phyloP scores from a whole-genome alignment of 2,113 vertebrate genomes.

The Takifugu bimaculatus region DNA sequence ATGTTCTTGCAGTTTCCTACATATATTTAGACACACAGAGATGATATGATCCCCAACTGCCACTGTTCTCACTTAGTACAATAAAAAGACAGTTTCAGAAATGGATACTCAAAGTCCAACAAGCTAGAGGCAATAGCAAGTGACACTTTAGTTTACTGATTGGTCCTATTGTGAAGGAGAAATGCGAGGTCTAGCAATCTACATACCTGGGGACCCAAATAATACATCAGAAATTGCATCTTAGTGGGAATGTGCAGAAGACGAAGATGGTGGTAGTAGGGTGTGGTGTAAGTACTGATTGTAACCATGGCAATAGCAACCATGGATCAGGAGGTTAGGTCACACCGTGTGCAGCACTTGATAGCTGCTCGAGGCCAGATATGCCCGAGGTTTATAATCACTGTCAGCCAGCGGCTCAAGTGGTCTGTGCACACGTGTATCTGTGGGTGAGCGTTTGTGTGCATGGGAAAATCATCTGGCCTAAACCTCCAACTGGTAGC shows the following conservation, averaged over 20 bases:
- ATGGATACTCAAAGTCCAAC: too few species aligned
- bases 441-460: constrained; percentile 31
- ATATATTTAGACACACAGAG: not conserved
- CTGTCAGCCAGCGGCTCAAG: constrained; percentile 53
- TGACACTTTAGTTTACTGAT: constrained; percentile 40
- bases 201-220: constrained; percentile 24
- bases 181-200: constrained; percentile 19
- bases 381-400: constrained; percentile 59
- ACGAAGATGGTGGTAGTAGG: constrained; percentile 2
- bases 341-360: constrained; percentile 38
- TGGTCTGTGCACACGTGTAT: constrained; percentile 31
- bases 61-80: not conserved
- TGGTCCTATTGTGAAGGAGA: constrained; percentile 38
- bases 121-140: too few species aligned
- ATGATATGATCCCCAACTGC: not conserved
- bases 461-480: constrained; percentile 62
- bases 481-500: constrained; percentile 62
- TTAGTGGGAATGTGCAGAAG: constrained; percentile 30
- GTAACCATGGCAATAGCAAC: constrained; percentile 61
- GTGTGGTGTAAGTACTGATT: constrained; percentile 36
- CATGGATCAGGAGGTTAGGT: constrained; percentile 59
- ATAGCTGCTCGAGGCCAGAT: constrained; percentile 58
- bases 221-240: constrained; percentile 48
- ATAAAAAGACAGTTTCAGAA: too few species aligned
- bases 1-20: not conserved